phyloP scores from a whole-genome alignment of 2,797 vertebrate genomes.

The Myotis findleyi region DNA sequence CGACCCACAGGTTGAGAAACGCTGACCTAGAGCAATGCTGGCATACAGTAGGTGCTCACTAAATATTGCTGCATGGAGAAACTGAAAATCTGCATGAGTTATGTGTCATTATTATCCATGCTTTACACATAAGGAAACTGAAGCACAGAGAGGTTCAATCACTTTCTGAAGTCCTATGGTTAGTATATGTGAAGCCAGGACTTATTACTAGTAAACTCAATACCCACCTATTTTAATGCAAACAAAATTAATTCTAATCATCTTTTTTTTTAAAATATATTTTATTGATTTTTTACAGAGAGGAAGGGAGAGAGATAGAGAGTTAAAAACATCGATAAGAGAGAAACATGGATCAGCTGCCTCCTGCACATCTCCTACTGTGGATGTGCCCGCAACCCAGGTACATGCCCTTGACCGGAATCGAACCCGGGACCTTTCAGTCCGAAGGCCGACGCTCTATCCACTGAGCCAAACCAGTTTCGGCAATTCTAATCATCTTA shows the following conservation, averaged over 20 bases:
- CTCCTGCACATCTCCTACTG: no score
- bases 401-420: no score
- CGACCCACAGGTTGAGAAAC: no score
- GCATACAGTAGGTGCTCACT: neutral
- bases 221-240: neutral
- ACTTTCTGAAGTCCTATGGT: neutral
- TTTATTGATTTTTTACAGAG: no score
- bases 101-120: neutral
- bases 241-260: slow-evolving; percentile 54
- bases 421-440: no score
- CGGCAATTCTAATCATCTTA: slow-evolving; percentile 11
- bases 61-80: neutral
- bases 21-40: neutral
- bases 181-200: neutral
- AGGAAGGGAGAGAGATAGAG: no score
- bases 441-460: no score
- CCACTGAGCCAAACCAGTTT: no score
- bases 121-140: slow-evolving; percentile 7
- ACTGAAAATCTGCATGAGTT: neutral
- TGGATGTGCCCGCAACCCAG: no score
- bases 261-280: neutral
- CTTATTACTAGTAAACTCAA: neutral
- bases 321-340: no score
- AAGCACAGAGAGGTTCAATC: neutral
- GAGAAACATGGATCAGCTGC: no score